phyloP scores from a whole-genome alignment of 2,113 vertebrate genomes.

The Anoura caudifer region DNA sequence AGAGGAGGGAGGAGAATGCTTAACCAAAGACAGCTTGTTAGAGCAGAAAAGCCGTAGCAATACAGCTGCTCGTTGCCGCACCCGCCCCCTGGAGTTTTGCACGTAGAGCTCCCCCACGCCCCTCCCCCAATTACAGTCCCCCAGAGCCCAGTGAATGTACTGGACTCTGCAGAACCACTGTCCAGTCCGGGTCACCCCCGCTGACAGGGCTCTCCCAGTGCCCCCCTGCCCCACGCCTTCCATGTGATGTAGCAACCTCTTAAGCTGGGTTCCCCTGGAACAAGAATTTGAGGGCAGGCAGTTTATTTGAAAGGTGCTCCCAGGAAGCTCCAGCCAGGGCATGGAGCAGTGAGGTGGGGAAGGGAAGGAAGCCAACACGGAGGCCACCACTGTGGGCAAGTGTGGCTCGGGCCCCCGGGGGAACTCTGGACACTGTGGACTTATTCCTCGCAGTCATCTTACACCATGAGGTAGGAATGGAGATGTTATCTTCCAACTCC shows the following conservation, averaged over 20 bases:
- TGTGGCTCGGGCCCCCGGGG: not conserved
- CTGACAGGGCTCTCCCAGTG: accelerated
- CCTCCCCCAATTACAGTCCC: not conserved
- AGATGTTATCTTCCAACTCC: not conserved
- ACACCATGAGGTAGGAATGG: not conserved
- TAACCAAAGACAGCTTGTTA: not conserved
- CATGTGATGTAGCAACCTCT: not conserved
- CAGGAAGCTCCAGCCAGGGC: not conserved
- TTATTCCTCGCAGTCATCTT: not conserved
- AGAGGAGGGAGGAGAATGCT: not conserved
- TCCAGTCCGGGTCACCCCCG: too few species aligned
- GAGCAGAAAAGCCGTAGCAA: not conserved
- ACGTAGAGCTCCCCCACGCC: not conserved
- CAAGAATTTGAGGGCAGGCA: not conserved
- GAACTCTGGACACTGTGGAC: not conserved
- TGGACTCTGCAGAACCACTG: not conserved
- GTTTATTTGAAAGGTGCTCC: not conserved
- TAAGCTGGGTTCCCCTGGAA: not conserved
- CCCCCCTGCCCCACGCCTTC: not conserved
- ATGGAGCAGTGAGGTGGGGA: not conserved
- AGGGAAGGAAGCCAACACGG: not conserved
- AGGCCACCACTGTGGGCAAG: not conserved
- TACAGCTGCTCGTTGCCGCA: not conserved
- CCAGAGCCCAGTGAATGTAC: not conserved
- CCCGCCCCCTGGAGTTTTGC: not conserved